These are phyloP conservation scores for Apistogramma diplotaenia DNA, from an alignment of 2,113 vertebrate species.

Conservation along the genomic window DNA sequence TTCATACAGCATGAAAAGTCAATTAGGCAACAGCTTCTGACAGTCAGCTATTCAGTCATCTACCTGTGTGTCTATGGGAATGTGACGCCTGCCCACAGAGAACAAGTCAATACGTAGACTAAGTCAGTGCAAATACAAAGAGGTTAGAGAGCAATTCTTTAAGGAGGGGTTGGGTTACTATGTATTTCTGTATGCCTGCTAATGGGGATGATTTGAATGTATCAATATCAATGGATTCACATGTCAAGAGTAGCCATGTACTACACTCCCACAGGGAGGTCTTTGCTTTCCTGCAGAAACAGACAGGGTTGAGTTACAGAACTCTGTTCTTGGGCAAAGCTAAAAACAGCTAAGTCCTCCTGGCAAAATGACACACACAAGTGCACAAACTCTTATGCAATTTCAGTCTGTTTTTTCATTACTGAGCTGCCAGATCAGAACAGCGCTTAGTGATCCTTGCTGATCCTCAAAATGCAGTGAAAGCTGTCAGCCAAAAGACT, in stretches of 20 bases:
- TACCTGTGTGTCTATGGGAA: background rate
- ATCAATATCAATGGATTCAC: background rate
- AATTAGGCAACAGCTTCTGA: background rate
- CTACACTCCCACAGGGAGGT: background rate
- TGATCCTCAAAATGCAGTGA: conserved; percentile 38
- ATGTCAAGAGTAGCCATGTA: background rate
- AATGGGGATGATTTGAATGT: background rate
- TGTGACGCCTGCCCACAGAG: background rate
- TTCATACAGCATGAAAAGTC: background rate
- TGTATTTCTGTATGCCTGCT: background rate
- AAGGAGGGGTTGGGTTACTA: background rate
- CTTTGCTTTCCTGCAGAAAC: conserved; percentile 5
- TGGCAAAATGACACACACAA: conserved; percentile 21
- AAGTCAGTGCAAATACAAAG: background rate
- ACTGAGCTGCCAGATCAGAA: conserved; percentile 38
- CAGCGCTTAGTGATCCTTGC: conserved; percentile 21
- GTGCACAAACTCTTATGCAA: conserved; percentile 49
- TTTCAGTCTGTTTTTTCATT: conserved; percentile 56
- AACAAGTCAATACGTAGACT: conserved; percentile 4
- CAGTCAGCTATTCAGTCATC: background rate
- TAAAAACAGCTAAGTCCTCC: conserved; percentile 56
- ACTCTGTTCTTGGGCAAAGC: conserved; percentile 35
- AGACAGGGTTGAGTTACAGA: conserved; percentile 1
- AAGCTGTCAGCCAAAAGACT: conserved; percentile 19
- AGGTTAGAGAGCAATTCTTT: background rate